Evolutionary conservation across 2,113 vertebrate genomes (phyloP).

Genomic region (Balaeniceps rex): DNA sequence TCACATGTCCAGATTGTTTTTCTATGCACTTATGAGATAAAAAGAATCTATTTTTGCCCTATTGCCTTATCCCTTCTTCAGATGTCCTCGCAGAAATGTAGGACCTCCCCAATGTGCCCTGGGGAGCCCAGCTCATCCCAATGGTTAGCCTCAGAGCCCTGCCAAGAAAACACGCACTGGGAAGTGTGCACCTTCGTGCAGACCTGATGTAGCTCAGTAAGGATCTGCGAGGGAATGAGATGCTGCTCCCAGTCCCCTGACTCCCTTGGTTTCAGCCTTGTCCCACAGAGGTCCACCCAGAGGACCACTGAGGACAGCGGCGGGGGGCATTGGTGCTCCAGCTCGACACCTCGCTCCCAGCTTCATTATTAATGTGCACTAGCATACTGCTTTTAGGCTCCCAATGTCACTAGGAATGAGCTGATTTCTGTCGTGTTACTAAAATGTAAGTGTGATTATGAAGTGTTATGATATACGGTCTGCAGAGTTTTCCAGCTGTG

Average conservation of each 20-base stretch:
- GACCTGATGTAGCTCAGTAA: background rate
- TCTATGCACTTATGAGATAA: background rate
- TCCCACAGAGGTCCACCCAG: background rate
- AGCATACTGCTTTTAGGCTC: background rate
- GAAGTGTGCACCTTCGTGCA: background rate
- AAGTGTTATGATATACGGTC: background rate
- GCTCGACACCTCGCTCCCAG: background rate
- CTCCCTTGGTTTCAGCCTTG: background rate
- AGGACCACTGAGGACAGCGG: background rate
- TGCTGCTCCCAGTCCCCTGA: background rate
- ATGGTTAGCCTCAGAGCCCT: background rate
- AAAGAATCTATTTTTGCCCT: background rate
- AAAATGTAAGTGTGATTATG: background rate
- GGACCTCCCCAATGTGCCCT: background rate
- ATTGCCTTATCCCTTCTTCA: background rate
- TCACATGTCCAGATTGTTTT: background rate
- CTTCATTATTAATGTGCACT: background rate
- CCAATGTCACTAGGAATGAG: background rate
- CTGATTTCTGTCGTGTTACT: background rate
- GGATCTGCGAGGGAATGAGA: background rate
- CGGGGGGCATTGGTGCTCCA: background rate
- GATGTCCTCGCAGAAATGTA: background rate
- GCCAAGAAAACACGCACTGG: accelerated
- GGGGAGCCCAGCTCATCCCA: background rate
- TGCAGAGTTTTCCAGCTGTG: background rate